phyloP scores from a whole-genome alignment of 35 echinoderm and acorn worm species.

The Ptychodera flava region DNA sequence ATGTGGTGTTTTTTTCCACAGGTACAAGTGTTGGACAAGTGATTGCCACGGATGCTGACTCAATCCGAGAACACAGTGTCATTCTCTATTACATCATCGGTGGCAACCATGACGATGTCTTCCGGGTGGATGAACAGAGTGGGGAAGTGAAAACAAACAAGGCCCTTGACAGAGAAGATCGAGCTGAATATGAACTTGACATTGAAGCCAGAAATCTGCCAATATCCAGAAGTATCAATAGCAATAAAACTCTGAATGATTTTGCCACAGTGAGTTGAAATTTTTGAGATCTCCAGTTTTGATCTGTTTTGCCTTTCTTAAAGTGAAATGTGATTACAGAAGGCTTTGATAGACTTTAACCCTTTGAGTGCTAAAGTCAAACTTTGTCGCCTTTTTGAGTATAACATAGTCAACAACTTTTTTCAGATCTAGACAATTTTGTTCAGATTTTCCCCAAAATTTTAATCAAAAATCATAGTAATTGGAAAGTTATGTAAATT shows the following conservation, averaged over 20 bases:
- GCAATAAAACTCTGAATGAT: not conserved
- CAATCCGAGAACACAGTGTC: not conserved
- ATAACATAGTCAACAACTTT: too few species aligned
- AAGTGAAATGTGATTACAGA: too few species aligned
- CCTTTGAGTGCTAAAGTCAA: too few species aligned
- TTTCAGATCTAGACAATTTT: too few species aligned
- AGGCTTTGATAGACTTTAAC: too few species aligned
- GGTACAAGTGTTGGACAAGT: not conserved
- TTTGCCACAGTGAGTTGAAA: not conserved
- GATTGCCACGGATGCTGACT: not conserved
- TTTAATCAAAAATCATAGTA: too few species aligned
- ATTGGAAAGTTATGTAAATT: too few species aligned
- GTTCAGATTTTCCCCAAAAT: too few species aligned
- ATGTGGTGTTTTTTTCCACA: too few species aligned
- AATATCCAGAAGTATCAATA: constrained; percentile 12
- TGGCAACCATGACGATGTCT: constrained; percentile 19
- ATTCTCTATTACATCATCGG: not conserved
- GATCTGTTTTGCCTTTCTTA: too few species aligned
- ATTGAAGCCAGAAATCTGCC: constrained; percentile 69
- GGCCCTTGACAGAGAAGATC: constrained; percentile 59
- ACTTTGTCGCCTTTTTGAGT: too few species aligned
- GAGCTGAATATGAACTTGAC: constrained; percentile 42
- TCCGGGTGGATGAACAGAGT: constrained; percentile 40
- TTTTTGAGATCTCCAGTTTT: too few species aligned
- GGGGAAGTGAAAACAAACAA: constrained; percentile 55